Evolutionary conservation across 2,113 vertebrate genomes (phyloP).

Genomic region (Uropsilus gracilis): DNA sequence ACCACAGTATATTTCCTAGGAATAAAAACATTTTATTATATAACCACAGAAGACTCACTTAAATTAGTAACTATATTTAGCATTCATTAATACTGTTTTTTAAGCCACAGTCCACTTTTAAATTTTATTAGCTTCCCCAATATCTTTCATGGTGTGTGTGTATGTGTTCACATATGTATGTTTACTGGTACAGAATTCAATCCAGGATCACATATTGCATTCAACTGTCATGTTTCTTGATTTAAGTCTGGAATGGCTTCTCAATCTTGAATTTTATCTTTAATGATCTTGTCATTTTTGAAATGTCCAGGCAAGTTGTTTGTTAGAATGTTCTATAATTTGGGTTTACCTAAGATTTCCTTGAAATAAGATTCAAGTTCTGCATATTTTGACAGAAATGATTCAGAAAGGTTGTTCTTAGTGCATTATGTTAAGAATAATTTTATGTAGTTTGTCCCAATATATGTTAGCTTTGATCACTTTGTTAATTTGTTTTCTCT

Average conservation of each 20-base stretch:
- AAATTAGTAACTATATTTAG: too few relatives aligned
- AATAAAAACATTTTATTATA: too few relatives aligned
- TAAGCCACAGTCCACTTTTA: too few relatives aligned
- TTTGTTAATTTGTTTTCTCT: background rate
- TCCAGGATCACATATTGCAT: too few relatives aligned
- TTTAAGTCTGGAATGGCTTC: background rate
- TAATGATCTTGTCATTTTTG: background rate
- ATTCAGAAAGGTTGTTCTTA: background rate
- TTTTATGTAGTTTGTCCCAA: too few relatives aligned
- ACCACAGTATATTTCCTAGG: too few relatives aligned
- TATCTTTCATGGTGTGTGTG: too few relatives aligned
- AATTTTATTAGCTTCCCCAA: too few relatives aligned
- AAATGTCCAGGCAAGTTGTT: background rate
- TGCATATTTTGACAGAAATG: background rate
- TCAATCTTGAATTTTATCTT: background rate
- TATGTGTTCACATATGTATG: rapidly evolving
- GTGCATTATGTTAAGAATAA: background rate
- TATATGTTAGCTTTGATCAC: background rate
- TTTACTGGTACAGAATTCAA: background rate
- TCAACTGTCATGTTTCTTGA: background rate
- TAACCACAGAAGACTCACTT: too few relatives aligned
- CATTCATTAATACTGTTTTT: too few relatives aligned
- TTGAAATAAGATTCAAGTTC: background rate
- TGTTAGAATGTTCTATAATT: background rate
- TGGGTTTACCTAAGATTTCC: background rate